Evolutionary conservation across 2,888 invertebrate species (phyloP), one percentile per base, ranked within the genome.

Genomic region (Eugnorisma glareosa): DNA sequence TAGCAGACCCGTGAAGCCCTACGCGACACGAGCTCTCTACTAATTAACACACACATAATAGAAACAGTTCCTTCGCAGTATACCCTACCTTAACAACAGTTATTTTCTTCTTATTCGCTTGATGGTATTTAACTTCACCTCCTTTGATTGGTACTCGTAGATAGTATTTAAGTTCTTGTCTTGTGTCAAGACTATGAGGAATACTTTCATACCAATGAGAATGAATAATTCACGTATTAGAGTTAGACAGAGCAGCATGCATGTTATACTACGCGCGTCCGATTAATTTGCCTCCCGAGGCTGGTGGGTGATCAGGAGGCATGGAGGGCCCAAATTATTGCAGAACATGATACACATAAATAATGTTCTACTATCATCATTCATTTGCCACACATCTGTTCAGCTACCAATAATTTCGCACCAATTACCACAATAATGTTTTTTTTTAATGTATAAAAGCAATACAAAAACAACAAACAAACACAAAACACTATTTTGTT

Each of bases 1-100:
- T 66, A 37, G 43, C 75, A 31, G n/a, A 11, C 15, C 35, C n/a
- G 66, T 51, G 75, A 71, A 80, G 75, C 80, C 75, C 57, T 67
- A 54, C 43, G 63, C 40, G 24, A 28, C 45, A 48, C 8, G 8
- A 31, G 40, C 54, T 57, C 67, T 11, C 37, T 35, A 2, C 37
- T n/a, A 45, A 61, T 75, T 75, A 79, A 40, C 75, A 54, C 43
- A 37, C 45, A 67, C 67, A 35, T 67, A 35, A 24, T 35, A 43
- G 54, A 35, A 80, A 61, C 66, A 21, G 45, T 40, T 61, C 15
- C n/a, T 67, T n/a, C 37, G 59, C 51, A 63, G n/a, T 54, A 10
- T 13, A n/a, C 7, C 18, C 31, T 28, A 31, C 15, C 21, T 21
- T 21, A n/a, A 31, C 31, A 31, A 40, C 21, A n/a, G 11, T 31